Conservation (phyloP, 1,140 invertebrate species). For the Papilio machaon region DNA sequence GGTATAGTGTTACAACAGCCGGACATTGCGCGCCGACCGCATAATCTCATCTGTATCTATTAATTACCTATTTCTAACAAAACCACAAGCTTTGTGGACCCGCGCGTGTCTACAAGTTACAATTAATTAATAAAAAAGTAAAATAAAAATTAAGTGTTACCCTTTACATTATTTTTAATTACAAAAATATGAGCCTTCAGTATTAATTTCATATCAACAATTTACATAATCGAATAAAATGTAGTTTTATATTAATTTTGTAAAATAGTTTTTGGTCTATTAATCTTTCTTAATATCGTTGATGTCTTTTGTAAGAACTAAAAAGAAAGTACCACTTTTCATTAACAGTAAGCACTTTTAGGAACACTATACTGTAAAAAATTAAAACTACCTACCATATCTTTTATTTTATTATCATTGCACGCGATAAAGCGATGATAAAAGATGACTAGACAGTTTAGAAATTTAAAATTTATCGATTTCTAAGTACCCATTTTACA, state of each 20-base stretch:
- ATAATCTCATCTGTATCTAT: conserved; percentile 58
- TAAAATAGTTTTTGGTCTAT: not conserved
- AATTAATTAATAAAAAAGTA: conserved; percentile 5
- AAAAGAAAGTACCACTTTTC: not conserved
- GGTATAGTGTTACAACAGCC: conserved; percentile 64
- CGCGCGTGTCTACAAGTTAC: conserved; percentile 21
- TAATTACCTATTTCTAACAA: conserved; percentile 47
- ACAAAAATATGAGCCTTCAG: not conserved
- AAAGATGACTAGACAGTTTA: not conserved
- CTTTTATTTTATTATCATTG: not conserved
- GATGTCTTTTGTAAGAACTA: conserved; percentile 47
- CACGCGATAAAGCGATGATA: not conserved
- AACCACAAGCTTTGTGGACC: conserved; percentile 26
- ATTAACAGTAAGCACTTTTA: not conserved
- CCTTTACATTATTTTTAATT: not conserved
- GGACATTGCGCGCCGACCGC: conserved; percentile 61
- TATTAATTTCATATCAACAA: not conserved
- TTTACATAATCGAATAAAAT: not conserved
- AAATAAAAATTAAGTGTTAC: not conserved
- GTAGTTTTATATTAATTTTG: not conserved
- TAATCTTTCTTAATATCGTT: conserved; percentile 35
- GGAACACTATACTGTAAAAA: not conserved
- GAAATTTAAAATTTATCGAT: not conserved
- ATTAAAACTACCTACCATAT: not conserved
- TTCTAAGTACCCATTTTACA: conserved; percentile 19